Evolutionary conservation across 92 coral and sea anemone species (phyloP).

Genomic region (Paramuricea clavata): DNA sequence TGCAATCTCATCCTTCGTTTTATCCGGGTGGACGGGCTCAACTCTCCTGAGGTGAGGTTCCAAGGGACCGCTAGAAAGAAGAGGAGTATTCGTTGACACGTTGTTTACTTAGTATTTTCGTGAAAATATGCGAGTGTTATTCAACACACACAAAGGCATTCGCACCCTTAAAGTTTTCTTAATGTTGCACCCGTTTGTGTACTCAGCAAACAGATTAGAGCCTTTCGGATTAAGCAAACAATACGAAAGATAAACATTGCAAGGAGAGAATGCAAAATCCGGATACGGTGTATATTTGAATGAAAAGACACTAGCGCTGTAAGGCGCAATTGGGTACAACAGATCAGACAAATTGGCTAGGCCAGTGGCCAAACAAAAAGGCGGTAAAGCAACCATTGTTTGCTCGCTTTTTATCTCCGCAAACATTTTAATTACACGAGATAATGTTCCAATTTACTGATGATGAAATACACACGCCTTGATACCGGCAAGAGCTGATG

Average conservation of each 20-base stretch:
- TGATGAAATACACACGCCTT: neutral
- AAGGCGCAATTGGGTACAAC: neutral
- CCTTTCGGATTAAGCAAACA: neutral
- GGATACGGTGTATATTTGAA: neutral
- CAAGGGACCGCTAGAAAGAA: too few species aligned
- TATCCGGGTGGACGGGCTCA: too few species aligned
- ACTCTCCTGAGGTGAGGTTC: too few species aligned
- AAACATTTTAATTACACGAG: neutral
- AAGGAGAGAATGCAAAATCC: neutral
- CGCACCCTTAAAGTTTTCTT: neutral
- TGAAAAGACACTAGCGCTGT: neutral
- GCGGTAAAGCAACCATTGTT: neutral
- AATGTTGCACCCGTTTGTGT: neutral
- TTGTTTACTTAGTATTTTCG: neutral
- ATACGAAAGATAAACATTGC: neutral
- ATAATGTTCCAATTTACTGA: neutral
- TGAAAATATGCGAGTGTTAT: neutral
- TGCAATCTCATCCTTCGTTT: too few species aligned
- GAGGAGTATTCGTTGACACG: neutral
- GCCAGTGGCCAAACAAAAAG: neutral
- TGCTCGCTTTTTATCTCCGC: neutral
- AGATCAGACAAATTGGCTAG: neutral
- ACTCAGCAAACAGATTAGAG: neutral
- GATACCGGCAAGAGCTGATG: neutral
- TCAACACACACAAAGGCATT: neutral